A percentile compares a stretch with the other conserved stretches of the same genome.
These are phyloP conservation scores for Adelognathus sp. DNA, from an alignment of 2,888 invertebrate genomes.

Conservation along the genomic window DNA sequence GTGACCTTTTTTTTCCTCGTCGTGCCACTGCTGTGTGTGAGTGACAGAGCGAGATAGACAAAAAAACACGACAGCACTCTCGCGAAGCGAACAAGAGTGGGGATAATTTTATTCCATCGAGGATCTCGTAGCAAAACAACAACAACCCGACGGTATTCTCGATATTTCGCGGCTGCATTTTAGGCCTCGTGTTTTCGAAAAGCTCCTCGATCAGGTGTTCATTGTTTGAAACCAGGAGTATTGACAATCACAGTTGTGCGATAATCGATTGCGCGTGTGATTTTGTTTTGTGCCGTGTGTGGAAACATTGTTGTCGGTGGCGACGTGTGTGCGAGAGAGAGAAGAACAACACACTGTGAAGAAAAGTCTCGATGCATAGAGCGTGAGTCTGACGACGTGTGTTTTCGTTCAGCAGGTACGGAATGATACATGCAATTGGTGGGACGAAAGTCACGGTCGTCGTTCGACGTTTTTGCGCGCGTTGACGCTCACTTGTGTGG, in stretches of 20 bases:
- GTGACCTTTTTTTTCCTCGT: slow-evolving; percentile 76
- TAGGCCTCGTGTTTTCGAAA: not conserved
- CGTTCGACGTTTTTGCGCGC: not conserved
- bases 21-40: no score
- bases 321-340: no score
- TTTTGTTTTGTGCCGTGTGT: not conserved
- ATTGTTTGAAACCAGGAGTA: no score
- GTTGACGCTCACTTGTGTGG: not conserved
- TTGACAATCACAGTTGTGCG: not conserved
- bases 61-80: no score
- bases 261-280: not conserved
- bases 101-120: slow-evolving; percentile 68
- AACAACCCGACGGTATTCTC: slow-evolving; percentile 67
- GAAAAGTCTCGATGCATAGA: not conserved
- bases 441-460: not conserved
- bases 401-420: not conserved
- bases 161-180: slow-evolving; percentile 40
- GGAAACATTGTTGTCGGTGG: not conserved
- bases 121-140: slow-evolving; percentile 75
- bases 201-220: not conserved
- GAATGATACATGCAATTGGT: not conserved
- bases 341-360: no score
- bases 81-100: slow-evolving; percentile 59
- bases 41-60: no score
- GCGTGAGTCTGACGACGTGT: not conserved